phyloP scores from a whole-genome alignment of 2,797 vertebrate genomes.

The Apodemus agrarius region DNA sequence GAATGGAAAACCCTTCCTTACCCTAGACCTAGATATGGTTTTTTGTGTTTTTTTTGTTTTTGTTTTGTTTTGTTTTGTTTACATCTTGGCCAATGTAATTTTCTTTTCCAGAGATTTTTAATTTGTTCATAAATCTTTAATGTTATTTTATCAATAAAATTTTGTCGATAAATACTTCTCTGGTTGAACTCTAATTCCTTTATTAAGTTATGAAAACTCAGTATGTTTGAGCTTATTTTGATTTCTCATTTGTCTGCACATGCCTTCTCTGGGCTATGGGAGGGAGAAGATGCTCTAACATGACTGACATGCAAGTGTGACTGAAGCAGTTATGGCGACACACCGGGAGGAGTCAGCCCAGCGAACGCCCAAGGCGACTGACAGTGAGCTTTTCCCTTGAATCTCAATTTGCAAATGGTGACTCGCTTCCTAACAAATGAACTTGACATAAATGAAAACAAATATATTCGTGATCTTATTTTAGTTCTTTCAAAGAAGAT shows the following conservation, averaged over 20 bases:
- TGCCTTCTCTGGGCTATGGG: background rate
- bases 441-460: background rate
- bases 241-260: background rate
- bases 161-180: slow-evolving; percentile 52
- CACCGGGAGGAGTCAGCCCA: background rate
- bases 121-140: slow-evolving; percentile 71
- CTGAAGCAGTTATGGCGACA: background rate
- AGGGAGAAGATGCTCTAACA: background rate
- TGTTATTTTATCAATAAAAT: slow-evolving; percentile 77
- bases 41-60: background rate
- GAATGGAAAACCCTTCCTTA: slow-evolving; percentile 15
- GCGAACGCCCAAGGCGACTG: background rate
- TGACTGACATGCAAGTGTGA: background rate
- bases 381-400: background rate
- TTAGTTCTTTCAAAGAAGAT: slow-evolving; percentile 17
- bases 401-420: background rate
- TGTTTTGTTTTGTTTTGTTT: background rate
- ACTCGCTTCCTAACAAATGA: background rate
- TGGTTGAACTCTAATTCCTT: slow-evolving; percentile 65
- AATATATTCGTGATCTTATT: background rate
- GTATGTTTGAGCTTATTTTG: background rate
- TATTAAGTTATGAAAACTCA: slow-evolving; percentile 44
- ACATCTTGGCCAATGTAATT: slow-evolving; percentile 21
- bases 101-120: slow-evolving; percentile 66
- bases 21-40: background rate